A percentile compares a stretch with the other conserved stretches of the same genome.
These are phyloP conservation scores for Nothoprocta perdicaria DNA, from an alignment of 2,113 vertebrate genomes.

Conservation along the genomic window DNA sequence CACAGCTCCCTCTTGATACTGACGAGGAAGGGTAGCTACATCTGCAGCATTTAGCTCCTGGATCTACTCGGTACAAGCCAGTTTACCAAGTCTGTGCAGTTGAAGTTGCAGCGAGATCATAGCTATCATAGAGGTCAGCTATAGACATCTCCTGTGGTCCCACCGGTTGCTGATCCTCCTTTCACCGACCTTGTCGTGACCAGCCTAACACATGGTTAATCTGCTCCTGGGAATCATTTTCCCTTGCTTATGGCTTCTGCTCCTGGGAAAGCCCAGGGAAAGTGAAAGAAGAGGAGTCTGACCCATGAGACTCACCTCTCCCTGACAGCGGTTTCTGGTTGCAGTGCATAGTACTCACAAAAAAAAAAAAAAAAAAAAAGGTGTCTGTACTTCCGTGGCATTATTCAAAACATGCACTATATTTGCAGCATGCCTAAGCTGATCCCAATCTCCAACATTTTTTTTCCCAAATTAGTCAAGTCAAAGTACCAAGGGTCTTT, in stretches of 20 bases:
- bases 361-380: no score
- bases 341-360: background rate
- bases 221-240: background rate
- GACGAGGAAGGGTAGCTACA: background rate
- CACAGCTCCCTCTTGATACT: fast-evolving
- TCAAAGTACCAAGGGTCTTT: fast-evolving
- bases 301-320: background rate
- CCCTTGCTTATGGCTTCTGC: background rate
- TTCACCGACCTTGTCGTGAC: background rate
- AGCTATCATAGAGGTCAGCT: background rate
- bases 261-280: background rate
- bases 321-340: background rate
- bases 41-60: background rate
- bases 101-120: background rate
- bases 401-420: background rate
- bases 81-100: fast-evolving
- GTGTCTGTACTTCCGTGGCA: background rate
- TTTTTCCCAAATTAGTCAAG: background rate
- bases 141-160: fast-evolving
- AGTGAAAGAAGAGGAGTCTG: background rate
- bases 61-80: fast-evolving
- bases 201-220: background rate
- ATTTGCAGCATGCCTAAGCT: background rate
- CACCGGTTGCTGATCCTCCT: background rate
- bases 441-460: background rate